A percentile compares a stretch with the other conserved stretches of the same genome.
These are phyloP conservation scores for Myxocyprinus asiaticus DNA, from an alignment of 2,113 vertebrate species.

Conservation along the genomic window DNA sequence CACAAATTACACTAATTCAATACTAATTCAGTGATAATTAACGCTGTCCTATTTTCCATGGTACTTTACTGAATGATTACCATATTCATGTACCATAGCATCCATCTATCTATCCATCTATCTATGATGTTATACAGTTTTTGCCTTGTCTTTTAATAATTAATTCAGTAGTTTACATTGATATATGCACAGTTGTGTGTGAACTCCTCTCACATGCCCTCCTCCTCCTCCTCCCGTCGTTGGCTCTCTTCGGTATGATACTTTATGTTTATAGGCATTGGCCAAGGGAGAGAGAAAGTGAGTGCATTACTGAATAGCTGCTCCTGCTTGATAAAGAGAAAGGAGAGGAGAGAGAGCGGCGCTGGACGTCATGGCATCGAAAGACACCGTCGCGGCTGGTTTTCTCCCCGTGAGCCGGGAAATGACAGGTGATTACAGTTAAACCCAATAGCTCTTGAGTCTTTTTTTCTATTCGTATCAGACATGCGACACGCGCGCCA, in stretches of 20 bases:
- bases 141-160: slow-evolving; percentile 5
- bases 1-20: no score
- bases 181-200: slow-evolving; percentile 51
- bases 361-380: slow-evolving; percentile 70
- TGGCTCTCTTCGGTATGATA: slow-evolving; percentile 40
- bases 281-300: slow-evolving; percentile 20
- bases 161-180: slow-evolving; percentile 58
- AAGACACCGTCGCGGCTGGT: slow-evolving; percentile 63
- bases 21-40: no score
- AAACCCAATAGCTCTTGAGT: not conserved
- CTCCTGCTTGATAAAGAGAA: slow-evolving; percentile 65
- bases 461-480: not conserved
- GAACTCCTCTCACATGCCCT: slow-evolving; percentile 27
- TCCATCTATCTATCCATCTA: no score
- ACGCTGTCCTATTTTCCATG: no score
- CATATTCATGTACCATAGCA: no score
- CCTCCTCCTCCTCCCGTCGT: slow-evolving; percentile 1
- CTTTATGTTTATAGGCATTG: slow-evolving; percentile 42
- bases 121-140: not conserved
- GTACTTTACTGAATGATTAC: no score
- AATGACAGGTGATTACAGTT: slow-evolving; percentile 68
- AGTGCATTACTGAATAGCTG: slow-evolving; percentile 67
- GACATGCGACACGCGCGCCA: slow-evolving; percentile 3
- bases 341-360: slow-evolving; percentile 57
- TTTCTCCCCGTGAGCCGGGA: slow-evolving; percentile 72